phyloP scores from a whole-genome alignment of 1,140 invertebrate genomes.

The Lucilia cuprina region DNA sequence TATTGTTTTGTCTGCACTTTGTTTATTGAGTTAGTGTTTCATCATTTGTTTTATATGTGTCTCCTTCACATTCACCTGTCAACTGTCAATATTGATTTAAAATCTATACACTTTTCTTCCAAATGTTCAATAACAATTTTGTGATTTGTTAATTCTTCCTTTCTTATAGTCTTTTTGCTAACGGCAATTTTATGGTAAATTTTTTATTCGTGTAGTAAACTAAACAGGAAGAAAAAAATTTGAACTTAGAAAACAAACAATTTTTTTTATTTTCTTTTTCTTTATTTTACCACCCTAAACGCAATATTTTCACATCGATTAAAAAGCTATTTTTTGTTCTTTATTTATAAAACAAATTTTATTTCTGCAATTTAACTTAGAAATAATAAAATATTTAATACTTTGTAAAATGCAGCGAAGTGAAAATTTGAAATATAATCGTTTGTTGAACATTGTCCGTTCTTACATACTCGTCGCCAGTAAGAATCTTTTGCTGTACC shows the following conservation, averaged over 20 bases:
- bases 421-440: neutral
- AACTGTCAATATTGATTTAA: slow-evolving; percentile 33
- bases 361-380: neutral
- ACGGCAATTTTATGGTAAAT: neutral
- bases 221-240: neutral
- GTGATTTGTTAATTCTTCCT: neutral
- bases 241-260: too few relatives aligned
- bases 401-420: neutral
- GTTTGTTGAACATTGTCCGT: neutral
- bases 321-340: neutral
- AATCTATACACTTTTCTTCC: neutral
- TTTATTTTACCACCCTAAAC: neutral
- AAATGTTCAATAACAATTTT: neutral
- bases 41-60: neutral
- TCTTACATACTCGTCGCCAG: neutral
- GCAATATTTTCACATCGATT: neutral
- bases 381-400: neutral
- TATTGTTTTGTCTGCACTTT: neutral
- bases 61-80: slow-evolving; percentile 19
- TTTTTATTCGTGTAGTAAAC: neutral
- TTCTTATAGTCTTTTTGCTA: neutral
- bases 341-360: neutral
- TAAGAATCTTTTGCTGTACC: neutral
- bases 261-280: neutral
- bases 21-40: slow-evolving; percentile 20